These are phyloP conservation scores for Ornithoptera priamus DNA, from an alignment of 2,888 invertebrate genomes.

Conservation along the genomic window DNA sequence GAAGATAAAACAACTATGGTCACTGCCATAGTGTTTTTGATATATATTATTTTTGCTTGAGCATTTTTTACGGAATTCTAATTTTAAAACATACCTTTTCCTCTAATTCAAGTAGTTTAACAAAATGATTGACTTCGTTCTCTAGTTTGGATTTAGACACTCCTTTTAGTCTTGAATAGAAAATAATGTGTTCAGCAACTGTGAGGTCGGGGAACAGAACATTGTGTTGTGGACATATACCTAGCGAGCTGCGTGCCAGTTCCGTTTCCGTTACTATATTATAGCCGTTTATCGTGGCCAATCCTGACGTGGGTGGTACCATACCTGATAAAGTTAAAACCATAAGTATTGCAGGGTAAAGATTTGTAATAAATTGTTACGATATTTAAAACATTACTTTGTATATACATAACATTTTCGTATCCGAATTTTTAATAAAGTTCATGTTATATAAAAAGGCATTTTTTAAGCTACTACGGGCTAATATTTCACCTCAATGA, in stretches of 20 bases:
- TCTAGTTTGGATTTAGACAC: constrained; percentile 73
- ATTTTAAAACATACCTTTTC: constrained; percentile 76
- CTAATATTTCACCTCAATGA: too few species aligned
- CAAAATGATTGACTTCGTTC: constrained; percentile 83
- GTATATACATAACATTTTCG: too few species aligned
- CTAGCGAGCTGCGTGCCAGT: constrained; percentile 85
- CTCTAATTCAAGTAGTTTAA: constrained; percentile 83
- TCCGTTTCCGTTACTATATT: constrained; percentile 85
- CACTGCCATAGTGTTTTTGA: too few species aligned
- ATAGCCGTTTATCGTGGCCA: constrained; percentile 86
- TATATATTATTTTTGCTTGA: too few species aligned
- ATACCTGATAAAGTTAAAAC: constrained; percentile 71
- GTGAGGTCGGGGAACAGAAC: constrained; percentile 91
- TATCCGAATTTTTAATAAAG: too few species aligned
- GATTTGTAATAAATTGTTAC: too few species aligned
- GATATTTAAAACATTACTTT: too few species aligned
- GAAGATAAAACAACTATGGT: too few species aligned
- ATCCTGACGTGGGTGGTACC: constrained; percentile 85
- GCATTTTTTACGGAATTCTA: neutral
- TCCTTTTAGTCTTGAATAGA: constrained; percentile 89
- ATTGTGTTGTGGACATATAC: constrained; percentile 93
- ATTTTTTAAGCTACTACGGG: too few species aligned
- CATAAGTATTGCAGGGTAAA: neutral
- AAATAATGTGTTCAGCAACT: constrained; percentile 90
- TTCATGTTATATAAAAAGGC: too few species aligned